Evolutionary conservation across 2,113 vertebrate species (phyloP), one percentile per base, ranked within the genome.

Genomic region (Carettochelys insculpta): DNA sequence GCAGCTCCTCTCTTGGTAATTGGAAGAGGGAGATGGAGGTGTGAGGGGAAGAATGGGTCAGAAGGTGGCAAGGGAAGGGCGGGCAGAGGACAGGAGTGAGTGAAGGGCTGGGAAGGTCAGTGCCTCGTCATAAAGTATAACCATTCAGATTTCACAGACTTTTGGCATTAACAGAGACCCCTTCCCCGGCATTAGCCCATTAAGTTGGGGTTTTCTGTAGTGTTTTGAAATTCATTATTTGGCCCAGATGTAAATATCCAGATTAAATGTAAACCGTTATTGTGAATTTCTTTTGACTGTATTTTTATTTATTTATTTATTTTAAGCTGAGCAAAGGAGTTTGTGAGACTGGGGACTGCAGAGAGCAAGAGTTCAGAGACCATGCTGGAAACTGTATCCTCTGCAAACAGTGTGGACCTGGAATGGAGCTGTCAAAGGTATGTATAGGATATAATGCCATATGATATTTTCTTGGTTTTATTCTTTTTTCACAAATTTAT

Each of bases 371-470:
- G 96, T 99, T 98, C 97, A 98, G 98, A 95, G 98, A 99, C 91
- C 96, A 93, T 19, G 89, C 96, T 93, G 99, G 99, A 94, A 99
- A 97, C 53, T 99, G 99, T 90, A 92, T 98, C 84, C 98, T 97
- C 82, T 99, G 99, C 97, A 98, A 97, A 92, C 99, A 99, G 78
- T 99, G 99, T 87, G 98, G 99, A n/a, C 99, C 99, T 9, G 99
- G 99, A 94, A 98, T 99, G 97, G 99, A 99, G 87, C 97, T 99
- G 34, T 99, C 99, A 85, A 99, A 99, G 98, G 99, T 99, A 97
- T 85, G 56, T 95, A 20, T 1, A 4, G 31, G 75, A 10, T 11
- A 27, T 4, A 2, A 8, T 41, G 19, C 17, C 5, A 56, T 43
- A 29, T 29, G 11, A 41, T 11, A 2, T 2, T n/a, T 73, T 34